Conservation (phyloP, 2,797 vertebrate genomes). For the Pangasius djambal region DNA sequence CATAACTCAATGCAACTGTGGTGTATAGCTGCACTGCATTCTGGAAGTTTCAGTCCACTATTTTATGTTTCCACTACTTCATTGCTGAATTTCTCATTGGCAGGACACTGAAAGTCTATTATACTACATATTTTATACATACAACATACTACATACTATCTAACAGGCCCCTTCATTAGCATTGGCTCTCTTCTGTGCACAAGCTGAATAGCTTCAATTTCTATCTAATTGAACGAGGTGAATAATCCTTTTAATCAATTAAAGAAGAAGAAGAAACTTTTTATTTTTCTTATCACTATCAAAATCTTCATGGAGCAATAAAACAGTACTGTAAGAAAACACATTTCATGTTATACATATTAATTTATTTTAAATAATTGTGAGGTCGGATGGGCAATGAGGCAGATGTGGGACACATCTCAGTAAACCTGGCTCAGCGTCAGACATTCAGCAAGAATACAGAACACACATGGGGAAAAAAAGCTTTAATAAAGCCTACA, state of each 20-base stretch:
- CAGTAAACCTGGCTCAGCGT: constrained; percentile 4
- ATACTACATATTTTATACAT: background rate
- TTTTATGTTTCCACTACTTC: background rate
- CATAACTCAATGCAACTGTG: background rate
- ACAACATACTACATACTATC: background rate
- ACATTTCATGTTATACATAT: background rate
- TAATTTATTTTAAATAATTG: background rate
- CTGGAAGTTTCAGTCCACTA: background rate
- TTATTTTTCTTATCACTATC: background rate
- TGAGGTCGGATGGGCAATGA: no score
- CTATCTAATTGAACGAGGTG: background rate
- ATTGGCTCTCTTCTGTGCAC: background rate
- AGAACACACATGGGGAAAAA: background rate
- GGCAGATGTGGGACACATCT: constrained; percentile 6
- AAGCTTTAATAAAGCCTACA: background rate
- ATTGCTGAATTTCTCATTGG: background rate
- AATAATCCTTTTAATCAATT: background rate
- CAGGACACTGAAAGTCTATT: background rate
- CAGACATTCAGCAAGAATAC: background rate
- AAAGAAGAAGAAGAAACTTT: constrained; percentile 6
- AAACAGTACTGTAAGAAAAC: background rate
- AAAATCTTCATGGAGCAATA: background rate
- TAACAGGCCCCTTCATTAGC: background rate
- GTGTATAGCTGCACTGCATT: background rate
- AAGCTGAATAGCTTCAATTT: background rate